Evolutionary conservation across 1,140 invertebrate species (phyloP), one percentile per base, ranked within the genome.

Genomic region (Drosophila truncata): DNA sequence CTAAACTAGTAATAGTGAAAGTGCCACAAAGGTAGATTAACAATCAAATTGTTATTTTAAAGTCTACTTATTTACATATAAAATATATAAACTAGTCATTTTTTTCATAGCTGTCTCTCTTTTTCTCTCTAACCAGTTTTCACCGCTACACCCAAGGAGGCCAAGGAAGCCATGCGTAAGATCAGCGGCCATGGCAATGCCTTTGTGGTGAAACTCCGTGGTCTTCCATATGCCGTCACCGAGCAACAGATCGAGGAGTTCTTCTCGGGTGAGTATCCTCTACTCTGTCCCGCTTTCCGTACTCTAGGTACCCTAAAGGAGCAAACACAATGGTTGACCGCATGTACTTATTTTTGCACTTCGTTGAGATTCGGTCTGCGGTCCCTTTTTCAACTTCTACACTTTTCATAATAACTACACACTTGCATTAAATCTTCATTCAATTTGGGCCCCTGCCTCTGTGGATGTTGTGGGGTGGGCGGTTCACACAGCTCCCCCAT

Each of bases 201-300:
- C 7, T 92, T 87, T 44, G 91, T 93, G 29, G 91, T 93, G 0
- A 93, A 93, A 54, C 66, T 93, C 4, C 91, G 92, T 2, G 92
- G 92, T 39, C 62, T 93, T 23, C 92, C 92, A 7, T 93, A 92
- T 44, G 75, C 87, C 33, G 88, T 91, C 1, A 92, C 86, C 3
- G 91, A 92, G 35, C 91, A 92, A 39, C 88, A 92, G 44, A 91
- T 93, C 58, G 91, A 91, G 46, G 90, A 93, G 59, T 93, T 93
- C 77, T 93, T 93, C 65, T 71, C 78, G 13, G 92, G 92, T 93
- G 78, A 91, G 86, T 72, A 16, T 35, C 72, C 25, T n/a, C 29
- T 10, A 10, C 16, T 29, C 31, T 39, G 18, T 20, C 18, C 31
- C 18, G 7, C 9, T 41, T 41, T 27, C 31, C 23, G 31, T 16